Evolutionary conservation across 2,797 vertebrate genomes (phyloP).

Genomic region (Syngnathus acus): DNA sequence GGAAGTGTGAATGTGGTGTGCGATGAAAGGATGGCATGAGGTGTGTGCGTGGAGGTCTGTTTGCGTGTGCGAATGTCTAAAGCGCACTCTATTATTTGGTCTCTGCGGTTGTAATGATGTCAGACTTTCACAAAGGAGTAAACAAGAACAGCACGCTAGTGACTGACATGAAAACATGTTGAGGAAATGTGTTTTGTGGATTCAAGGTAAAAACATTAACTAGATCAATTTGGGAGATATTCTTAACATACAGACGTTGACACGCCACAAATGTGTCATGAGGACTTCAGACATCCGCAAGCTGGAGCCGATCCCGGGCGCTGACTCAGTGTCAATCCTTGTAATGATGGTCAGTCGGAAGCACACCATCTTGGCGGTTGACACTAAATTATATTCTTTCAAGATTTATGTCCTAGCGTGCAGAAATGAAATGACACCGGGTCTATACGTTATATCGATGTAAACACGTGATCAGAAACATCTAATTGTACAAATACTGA

Average conservation of each 20-base stretch:
- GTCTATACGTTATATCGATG: not conserved
- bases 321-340: conserved; percentile 2
- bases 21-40: conserved; percentile 56
- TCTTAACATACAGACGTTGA: not conserved
- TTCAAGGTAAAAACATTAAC: conserved; percentile 3
- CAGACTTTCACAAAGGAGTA: conserved; percentile 55
- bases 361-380: not conserved
- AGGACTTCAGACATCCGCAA: conserved; percentile 2
- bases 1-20: conserved; percentile 67
- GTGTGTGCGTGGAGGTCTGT: conserved; percentile 33
- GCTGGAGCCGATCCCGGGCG: conserved; percentile 1
- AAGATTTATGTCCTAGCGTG: not conserved
- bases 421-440: not conserved
- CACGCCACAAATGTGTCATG: not conserved
- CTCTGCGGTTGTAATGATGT: conserved; percentile 65
- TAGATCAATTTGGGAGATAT: not conserved
- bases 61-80: conserved; percentile 30
- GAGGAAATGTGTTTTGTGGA: not conserved
- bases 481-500: not conserved
- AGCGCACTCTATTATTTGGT: conserved; percentile 62
- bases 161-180: conserved; percentile 5
- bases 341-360: conserved; percentile 3
- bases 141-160: conserved; percentile 66
- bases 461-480: not conserved
- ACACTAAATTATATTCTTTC: conserved; percentile 5